Evolutionary conservation across 2,113 vertebrate species (phyloP).

Genomic region (Terrapene triunguis): DNA sequence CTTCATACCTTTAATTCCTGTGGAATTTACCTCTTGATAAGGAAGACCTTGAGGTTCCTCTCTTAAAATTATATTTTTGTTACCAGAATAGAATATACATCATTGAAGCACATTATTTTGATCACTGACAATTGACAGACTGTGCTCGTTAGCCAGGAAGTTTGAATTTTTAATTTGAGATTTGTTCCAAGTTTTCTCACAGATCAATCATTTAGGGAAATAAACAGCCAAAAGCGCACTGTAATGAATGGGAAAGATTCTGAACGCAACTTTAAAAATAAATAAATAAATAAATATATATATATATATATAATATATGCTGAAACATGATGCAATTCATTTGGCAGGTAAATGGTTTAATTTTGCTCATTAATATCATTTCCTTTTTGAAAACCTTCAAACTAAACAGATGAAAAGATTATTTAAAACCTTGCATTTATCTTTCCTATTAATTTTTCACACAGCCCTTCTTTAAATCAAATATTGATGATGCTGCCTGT

Average conservation of each 20-base stretch:
- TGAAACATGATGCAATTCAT: constrained; percentile 1
- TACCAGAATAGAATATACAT: constrained; percentile 68
- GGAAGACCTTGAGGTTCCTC: constrained; percentile 56
- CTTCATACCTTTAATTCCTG: constrained; percentile 43
- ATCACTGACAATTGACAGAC: constrained; percentile 78
- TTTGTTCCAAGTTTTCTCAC: constrained; percentile 49
- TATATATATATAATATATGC: constrained; percentile 33
- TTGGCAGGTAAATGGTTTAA: constrained; percentile 59
- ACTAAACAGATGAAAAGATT: constrained; percentile 73
- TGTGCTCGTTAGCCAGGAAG: constrained; percentile 78
- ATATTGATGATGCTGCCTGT: constrained; percentile 85
- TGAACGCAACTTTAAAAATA: not conserved
- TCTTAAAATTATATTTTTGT: constrained; percentile 70
- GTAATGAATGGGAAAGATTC: not conserved
- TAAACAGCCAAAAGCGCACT: constrained; percentile 26
- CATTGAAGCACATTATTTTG: constrained; percentile 79
- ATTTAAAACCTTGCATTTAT: constrained; percentile 68
- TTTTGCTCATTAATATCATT: constrained; percentile 74
- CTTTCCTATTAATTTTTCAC: constrained; percentile 79
- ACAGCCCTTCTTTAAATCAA: constrained; percentile 82
- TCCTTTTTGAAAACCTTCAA: constrained; percentile 68
- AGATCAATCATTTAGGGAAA: constrained; percentile 41
- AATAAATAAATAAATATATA: constrained; percentile 9
- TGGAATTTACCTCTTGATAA: constrained; percentile 71
- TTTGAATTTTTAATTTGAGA: constrained; percentile 74